Percentiles rank a stretch among this genome's conserved stretches.
phyloP scores from a whole-genome alignment of 2,888 invertebrate genomes.

The Chouioia cunea region DNA sequence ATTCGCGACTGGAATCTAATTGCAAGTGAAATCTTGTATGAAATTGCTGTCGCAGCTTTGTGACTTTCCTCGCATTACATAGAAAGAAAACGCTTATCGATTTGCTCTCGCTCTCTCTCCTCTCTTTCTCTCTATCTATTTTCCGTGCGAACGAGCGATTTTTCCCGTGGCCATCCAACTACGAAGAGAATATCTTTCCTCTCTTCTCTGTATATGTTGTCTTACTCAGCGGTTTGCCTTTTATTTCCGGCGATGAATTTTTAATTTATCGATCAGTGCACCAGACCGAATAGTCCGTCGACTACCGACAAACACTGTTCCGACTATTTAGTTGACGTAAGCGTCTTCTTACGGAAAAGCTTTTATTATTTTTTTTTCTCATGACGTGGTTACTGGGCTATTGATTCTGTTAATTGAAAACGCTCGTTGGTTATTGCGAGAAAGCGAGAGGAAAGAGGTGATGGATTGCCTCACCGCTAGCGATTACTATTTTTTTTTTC shows the following conservation, averaged over 20 bases:
- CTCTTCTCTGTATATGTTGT: slow-evolving; percentile 18
- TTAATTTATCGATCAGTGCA: slow-evolving; percentile 25
- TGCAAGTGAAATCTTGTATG: slow-evolving; percentile 41
- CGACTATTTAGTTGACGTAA: no score
- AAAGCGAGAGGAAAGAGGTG: no score
- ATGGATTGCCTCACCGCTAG: no score
- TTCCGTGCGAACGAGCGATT: slow-evolving; percentile 13
- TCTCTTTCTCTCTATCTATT: slow-evolving; percentile 9
- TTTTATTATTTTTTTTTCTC: no score
- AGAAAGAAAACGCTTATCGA: slow-evolving; percentile 35
- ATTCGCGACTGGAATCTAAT: slow-evolving; percentile 38
- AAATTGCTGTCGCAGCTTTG: slow-evolving; percentile 36
- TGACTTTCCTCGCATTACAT: slow-evolving; percentile 25
- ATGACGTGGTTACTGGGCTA: no score
- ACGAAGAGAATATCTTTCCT: neutral
- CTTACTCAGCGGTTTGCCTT: slow-evolving; percentile 44
- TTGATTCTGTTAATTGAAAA: no score
- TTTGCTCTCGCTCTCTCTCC: neutral
- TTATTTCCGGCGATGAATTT: slow-evolving; percentile 48
- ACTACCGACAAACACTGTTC: no score
- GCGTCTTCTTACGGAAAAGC: no score
- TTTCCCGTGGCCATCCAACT: no score
- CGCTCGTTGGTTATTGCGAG: no score
- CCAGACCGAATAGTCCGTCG: neutral
- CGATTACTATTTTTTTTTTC: no score